Evolutionary conservation across 2,113 vertebrate species (phyloP).

Genomic region (Anseranas semipalmata): DNA sequence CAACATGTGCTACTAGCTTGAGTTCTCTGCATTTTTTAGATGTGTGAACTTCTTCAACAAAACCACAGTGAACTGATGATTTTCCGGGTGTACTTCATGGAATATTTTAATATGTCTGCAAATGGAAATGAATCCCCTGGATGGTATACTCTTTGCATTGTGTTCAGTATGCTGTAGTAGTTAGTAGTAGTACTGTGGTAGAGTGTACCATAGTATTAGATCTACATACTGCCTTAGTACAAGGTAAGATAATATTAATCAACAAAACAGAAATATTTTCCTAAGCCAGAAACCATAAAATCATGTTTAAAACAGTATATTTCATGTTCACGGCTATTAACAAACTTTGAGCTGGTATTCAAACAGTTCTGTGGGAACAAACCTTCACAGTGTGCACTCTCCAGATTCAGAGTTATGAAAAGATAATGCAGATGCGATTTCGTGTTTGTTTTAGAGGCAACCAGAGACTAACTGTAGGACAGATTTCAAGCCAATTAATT

Average conservation of each 20-base stretch:
- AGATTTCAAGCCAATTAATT: slow-evolving; percentile 29
- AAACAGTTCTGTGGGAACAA: slow-evolving; percentile 39
- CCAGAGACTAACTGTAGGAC: not conserved
- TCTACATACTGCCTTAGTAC: not conserved
- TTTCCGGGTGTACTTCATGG: not conserved
- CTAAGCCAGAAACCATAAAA: not conserved
- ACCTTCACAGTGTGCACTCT: not conserved
- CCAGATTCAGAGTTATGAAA: slow-evolving; percentile 47
- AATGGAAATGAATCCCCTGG: not conserved
- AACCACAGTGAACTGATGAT: not conserved
- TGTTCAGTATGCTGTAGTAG: not conserved
- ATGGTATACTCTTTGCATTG: not conserved
- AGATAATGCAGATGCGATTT: slow-evolving; percentile 32
- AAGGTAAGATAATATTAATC: not conserved
- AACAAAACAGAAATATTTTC: not conserved
- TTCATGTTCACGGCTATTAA: not conserved
- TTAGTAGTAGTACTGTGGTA: not conserved
- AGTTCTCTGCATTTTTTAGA: not conserved
- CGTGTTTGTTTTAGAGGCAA: not conserved
- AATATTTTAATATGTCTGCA: not conserved
- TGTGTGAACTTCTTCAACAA: not conserved
- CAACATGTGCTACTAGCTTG: not conserved
- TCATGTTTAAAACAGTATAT: not conserved
- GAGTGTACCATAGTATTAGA: not conserved
- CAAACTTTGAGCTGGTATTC: slow-evolving; percentile 50